Evolutionary conservation across 1,140 invertebrate genomes (phyloP), one percentile per base, ranked within the genome.

Genomic region (Andricus grossulariae): DNA sequence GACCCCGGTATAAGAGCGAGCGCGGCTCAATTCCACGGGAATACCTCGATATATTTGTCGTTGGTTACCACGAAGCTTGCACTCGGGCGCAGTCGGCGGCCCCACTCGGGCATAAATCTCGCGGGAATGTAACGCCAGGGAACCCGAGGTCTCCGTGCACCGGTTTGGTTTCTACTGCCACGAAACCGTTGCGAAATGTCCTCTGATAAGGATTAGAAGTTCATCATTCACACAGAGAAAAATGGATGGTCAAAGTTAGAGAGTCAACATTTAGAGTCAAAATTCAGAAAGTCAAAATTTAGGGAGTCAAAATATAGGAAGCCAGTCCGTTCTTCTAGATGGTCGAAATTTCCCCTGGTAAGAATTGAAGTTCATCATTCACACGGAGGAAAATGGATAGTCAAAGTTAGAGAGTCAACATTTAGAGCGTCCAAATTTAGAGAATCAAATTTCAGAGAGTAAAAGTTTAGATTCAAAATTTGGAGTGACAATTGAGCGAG

Each of bases 11-110:
- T 85, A 85, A 87, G 84, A 84, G 85, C 77, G 83, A 80, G 80
- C 79, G 81, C 76, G 79, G 88, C 86, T 90, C 88, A 89, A 90
- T 90, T 89, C 89, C 88, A 88, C 80, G 76, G 82, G 83, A 90
- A 90, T 90, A 90, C 87, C 87, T 89, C 88, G 88, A 90, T 90
- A 90, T 88, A 90, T 90, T 90, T 90, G 89, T 90, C 88, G 87
- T 87, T 85, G 83, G 80, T 80, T 83, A 80, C 82, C 82, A 82
- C 80, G 78, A 77, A 78, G 79, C 78, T 80, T 81, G 79, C 82
- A 81, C 85, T 80, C 82, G 81, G 80, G 77, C 79, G 80, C 81
- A 84, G 82, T 84, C 82, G 80, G 80, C 77, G 75, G 74, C 78
- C 78, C 81, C 49, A 70, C 74, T 72, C 75, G 74, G 71, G 79